Evolutionary conservation across 2,888 invertebrate species (phyloP).

Genomic region (Trissonchulus sp.): DNA sequence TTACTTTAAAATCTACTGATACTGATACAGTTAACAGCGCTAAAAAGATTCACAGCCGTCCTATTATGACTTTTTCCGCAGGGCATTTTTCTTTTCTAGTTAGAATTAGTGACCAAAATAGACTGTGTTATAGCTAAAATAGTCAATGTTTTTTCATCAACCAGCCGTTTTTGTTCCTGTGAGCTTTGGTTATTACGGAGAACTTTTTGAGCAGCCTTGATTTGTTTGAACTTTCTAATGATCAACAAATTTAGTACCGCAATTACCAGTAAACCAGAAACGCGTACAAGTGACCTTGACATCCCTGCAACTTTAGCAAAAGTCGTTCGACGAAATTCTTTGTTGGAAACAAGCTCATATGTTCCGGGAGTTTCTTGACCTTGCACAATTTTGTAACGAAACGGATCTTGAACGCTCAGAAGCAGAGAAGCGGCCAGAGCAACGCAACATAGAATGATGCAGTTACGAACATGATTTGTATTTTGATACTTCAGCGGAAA

Average conservation of each 20-base stretch:
- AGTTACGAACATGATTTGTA: not conserved
- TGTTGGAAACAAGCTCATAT: not conserved
- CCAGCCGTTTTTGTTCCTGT: not conserved
- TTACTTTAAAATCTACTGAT: too few species aligned
- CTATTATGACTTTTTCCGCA: too few species aligned
- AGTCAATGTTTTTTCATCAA: not conserved
- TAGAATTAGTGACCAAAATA: not conserved
- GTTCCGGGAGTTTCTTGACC: not conserved
- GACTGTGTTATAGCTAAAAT: not conserved
- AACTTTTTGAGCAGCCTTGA: not conserved
- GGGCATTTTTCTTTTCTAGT: too few species aligned
- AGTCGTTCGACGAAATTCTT: not conserved
- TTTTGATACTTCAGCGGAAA: not conserved
- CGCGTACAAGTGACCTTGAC: not conserved
- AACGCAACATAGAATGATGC: not conserved
- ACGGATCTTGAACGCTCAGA: not conserved
- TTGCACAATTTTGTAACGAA: not conserved
- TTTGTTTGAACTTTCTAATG: not conserved
- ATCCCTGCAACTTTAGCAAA: not conserved
- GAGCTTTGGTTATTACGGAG: not conserved
- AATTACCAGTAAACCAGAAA: not conserved
- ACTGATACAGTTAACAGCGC: too few species aligned
- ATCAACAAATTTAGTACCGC: not conserved
- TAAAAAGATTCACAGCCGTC: too few species aligned
- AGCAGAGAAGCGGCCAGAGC: not conserved